Evolutionary conservation across 2,888 invertebrate genomes (phyloP).

Genomic region (Mythimna loreyi): DNA sequence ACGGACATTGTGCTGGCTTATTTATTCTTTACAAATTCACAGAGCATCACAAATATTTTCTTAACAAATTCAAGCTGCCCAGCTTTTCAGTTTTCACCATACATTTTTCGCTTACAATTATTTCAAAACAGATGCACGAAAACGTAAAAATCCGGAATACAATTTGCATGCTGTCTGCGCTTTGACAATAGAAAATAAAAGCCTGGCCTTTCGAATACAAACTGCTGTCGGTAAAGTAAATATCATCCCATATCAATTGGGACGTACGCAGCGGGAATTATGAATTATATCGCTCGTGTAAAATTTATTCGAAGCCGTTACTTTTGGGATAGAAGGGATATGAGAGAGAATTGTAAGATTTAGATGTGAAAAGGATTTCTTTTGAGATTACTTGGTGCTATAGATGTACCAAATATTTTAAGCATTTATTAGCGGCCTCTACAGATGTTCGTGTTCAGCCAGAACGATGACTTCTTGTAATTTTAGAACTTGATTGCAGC

Average conservation of each 20-base stretch:
- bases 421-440: not conserved
- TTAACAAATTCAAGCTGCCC: constrained; percentile 24
- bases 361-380: constrained; percentile 18
- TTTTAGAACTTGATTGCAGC: too few species aligned
- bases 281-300: constrained; percentile 55
- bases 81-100: constrained; percentile 13
- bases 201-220: constrained; percentile 34
- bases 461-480: too few species aligned
- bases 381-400: not conserved
- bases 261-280: constrained; percentile 56
- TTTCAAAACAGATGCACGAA: constrained; percentile 36
- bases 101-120: constrained; percentile 43
- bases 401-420: not conserved
- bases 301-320: constrained; percentile 47
- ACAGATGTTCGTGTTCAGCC: not conserved
- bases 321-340: constrained; percentile 29
- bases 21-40: constrained; percentile 42
- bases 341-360: constrained; percentile 27
- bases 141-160: constrained; percentile 22
- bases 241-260: constrained; percentile 61
- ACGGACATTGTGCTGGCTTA: constrained; percentile 31
- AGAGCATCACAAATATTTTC: constrained; percentile 32
- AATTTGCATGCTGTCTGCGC: constrained; percentile 54
- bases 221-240: constrained; percentile 59
- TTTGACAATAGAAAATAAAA: constrained; percentile 60